Evolutionary conservation across 2,888 invertebrate species (phyloP).

Genomic region (Troides helena): DNA sequence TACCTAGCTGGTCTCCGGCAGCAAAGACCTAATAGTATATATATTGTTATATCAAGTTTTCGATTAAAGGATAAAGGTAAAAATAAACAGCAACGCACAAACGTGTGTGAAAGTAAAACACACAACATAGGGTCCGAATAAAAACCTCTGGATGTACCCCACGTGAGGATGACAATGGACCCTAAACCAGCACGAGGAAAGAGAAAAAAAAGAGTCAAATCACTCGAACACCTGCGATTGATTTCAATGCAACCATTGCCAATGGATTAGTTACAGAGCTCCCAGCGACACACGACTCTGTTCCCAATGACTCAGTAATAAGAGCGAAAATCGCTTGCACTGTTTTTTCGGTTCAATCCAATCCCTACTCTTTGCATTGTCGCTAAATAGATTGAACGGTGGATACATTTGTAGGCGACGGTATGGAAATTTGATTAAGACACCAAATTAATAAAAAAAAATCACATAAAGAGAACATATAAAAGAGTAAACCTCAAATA

Average conservation of each 20-base stretch:
- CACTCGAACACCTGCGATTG: conserved; percentile 75
- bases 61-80: background rate
- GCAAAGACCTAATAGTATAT: no score
- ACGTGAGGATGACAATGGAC: conserved; percentile 28
- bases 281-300: conserved; percentile 12
- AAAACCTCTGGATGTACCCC: conserved; percentile 10
- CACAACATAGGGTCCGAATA: conserved; percentile 22
- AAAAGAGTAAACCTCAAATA: no score
- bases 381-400: conserved; percentile 8
- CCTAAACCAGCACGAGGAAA: conserved; percentile 43
- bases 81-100: conserved; percentile 5
- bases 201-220: conserved; percentile 61
- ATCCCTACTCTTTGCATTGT: conserved; percentile 1
- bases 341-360: background rate
- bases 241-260: conserved; percentile 65
- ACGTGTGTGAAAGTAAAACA: conserved; percentile 10
- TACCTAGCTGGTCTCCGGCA: no score
- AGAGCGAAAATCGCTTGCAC: background rate
- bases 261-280: conserved; percentile 60
- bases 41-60: background rate
- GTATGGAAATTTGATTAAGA: background rate
- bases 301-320: background rate
- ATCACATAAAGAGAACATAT: no score
- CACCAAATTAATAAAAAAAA: no score
- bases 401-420: background rate